phyloP scores from a whole-genome alignment of 2,797 vertebrate genomes.

The Microtus agrestis region DNA sequence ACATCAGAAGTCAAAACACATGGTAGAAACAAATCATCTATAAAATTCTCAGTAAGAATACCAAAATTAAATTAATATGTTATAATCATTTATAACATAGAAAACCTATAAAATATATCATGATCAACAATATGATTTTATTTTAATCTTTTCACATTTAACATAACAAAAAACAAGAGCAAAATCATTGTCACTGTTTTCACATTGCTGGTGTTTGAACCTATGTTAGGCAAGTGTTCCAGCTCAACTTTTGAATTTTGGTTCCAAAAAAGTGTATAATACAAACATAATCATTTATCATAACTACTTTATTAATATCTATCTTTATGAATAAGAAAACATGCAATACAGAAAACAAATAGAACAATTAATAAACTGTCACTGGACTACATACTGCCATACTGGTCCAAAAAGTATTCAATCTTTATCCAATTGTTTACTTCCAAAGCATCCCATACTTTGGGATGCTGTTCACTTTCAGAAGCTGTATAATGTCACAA shows the following conservation, averaged over 20 bases:
- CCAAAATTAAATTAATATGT: not conserved
- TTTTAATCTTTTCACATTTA: not conserved
- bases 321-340: slow-evolving; percentile 88
- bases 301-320: slow-evolving; percentile 88
- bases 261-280: not conserved
- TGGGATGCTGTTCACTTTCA: slow-evolving; percentile 81
- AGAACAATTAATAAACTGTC: slow-evolving; percentile 85
- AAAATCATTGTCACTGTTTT: slow-evolving; percentile 3
- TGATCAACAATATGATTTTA: not conserved
- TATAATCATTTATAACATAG: not conserved
- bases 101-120: not conserved
- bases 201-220: not conserved
- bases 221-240: not conserved
- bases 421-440: slow-evolving; percentile 68
- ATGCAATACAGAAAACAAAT: slow-evolving; percentile 88
- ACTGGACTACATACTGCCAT: slow-evolving; percentile 79
- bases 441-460: slow-evolving; percentile 81
- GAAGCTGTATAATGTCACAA: slow-evolving; percentile 84
- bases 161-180: not conserved
- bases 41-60: not conserved
- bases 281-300: slow-evolving; percentile 74
- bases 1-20: not conserved
- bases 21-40: not conserved
- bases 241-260: not conserved
- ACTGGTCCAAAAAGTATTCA: slow-evolving; percentile 65